phyloP scores from a whole-genome alignment of 2,888 invertebrate species.

The Torymus aiolomorphi region DNA sequence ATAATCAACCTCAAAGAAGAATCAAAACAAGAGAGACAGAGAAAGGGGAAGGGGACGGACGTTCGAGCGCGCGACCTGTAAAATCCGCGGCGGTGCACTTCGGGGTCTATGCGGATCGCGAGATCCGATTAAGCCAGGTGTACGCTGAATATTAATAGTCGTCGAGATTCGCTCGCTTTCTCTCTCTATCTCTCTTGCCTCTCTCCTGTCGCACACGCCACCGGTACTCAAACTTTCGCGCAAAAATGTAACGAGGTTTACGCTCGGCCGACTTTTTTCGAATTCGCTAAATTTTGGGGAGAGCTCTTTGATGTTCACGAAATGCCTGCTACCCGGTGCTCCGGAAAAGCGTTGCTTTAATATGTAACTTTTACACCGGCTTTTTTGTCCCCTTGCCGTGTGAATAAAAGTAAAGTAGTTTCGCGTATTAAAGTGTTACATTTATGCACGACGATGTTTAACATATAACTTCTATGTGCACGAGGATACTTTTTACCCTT shows the following conservation, averaged over 20 bases:
- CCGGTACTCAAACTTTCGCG: conserved; percentile 26
- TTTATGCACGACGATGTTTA: no score
- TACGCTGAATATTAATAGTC: conserved; percentile 61
- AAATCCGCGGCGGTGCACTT: conserved; percentile 41
- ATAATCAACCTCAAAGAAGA: background rate
- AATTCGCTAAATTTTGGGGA: background rate
- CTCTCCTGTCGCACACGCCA: background rate
- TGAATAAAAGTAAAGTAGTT: no score
- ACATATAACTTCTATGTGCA: no score
- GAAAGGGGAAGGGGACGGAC: background rate
- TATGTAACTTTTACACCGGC: no score
- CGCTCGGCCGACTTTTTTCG: background rate
- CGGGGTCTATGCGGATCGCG: conserved; percentile 22
- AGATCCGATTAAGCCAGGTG: conserved; percentile 62
- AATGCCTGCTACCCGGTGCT: no score
- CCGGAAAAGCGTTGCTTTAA: no score
- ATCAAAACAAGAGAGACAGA: background rate
- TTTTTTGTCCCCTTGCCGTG: no score
- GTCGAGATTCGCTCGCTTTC: background rate
- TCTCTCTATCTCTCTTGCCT: background rate
- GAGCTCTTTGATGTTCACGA: background rate
- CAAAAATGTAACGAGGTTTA: no score
- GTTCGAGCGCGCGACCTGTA: conserved; percentile 27
- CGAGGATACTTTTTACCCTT: background rate
- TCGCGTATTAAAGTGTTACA: no score